These are phyloP conservation scores for Drosophila micromelanica DNA, from an alignment of 1,140 invertebrate genomes.

Conservation along the genomic window DNA sequence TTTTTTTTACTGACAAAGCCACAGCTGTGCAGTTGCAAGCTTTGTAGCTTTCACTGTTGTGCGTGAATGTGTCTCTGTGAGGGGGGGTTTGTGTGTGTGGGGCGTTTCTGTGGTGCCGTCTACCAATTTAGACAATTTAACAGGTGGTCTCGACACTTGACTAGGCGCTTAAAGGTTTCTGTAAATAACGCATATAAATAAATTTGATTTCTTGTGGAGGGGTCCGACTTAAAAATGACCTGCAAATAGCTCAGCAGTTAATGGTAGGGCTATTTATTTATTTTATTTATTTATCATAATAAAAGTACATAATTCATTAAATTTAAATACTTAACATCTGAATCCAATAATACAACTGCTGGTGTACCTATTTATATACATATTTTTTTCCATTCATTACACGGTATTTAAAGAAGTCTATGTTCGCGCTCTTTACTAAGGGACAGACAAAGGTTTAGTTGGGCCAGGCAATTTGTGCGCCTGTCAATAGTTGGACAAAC, in stretches of 20 bases:
- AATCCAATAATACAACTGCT: too few relatives aligned
- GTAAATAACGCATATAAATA: neutral
- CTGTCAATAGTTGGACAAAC: conserved; percentile 14
- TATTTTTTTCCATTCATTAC: neutral
- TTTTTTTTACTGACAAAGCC: neutral
- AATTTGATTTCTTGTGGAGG: too few relatives aligned
- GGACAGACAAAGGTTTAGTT: neutral
- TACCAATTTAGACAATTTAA: conserved; percentile 43
- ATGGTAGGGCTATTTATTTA: too few relatives aligned
- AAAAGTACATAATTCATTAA: too few relatives aligned
- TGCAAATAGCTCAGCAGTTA: neutral
- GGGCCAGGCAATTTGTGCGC: conserved; percentile 22
- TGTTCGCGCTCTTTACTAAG: conserved; percentile 6
- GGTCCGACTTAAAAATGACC: neutral
- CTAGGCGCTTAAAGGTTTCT: conserved; percentile 4
- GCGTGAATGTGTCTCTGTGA: neutral
- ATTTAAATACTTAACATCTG: too few relatives aligned
- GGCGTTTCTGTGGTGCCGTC: conserved; percentile 15
- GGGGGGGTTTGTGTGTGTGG: conserved; percentile 4
- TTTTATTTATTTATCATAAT: too few relatives aligned
- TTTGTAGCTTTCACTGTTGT: neutral
- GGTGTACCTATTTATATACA: too few relatives aligned
- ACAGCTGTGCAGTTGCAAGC: conserved; percentile 34
- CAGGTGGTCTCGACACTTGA: conserved; percentile 33
- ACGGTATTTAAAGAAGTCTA: neutral